Evolutionary conservation across 2,113 vertebrate species (phyloP), one percentile per base, ranked within the genome.

Genomic region (Vidua macroura): DNA sequence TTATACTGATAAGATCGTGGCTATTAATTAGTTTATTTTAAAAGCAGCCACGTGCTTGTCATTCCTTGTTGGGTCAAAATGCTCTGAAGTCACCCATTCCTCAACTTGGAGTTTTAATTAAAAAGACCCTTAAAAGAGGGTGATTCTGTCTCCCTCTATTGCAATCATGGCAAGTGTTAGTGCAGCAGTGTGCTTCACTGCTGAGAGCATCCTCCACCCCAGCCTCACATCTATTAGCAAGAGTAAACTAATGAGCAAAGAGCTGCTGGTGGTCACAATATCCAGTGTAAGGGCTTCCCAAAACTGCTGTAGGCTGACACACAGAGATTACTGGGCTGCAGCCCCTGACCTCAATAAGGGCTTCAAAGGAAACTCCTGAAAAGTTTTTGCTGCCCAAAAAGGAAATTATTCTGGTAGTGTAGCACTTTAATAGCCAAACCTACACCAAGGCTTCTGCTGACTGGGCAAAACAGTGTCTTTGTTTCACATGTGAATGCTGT

Each of bases 41-140:
- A 94, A 89, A 86, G 83, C 60, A 85, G 81, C 68, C 51, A 13
- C 15, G 44, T 88, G 60, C 48, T 88, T 96, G 81, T 94, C 76
- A 44, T 35, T 93, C 41, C 59, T 91, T 17, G 12, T 73, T 87
- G 86, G 67, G 74, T 86, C 87, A 85, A 43, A 90, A 83, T 19
- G 74, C 83, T 93, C 90, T 74, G 77, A 64, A 90, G 72, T 87
- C 44, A 37, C 83, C n/a, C 73, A 5, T 81, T 94, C 56, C 86
- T 95, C 60, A 91, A 70, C 31, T 56, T 62, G 74, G 63, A 79
- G 51, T 74, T 95, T 87, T 95, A 95, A 95, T 95, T 96, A 91
- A 96, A 91, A 93, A 20, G 76, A 30, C 52, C 68, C 83, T 85
- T 80, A 30, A 24, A 90, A 55, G 53, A 33, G 49, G 70, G 16